phyloP scores from a whole-genome alignment of 2,113 vertebrate species.

The Rafetus swinhoei region DNA sequence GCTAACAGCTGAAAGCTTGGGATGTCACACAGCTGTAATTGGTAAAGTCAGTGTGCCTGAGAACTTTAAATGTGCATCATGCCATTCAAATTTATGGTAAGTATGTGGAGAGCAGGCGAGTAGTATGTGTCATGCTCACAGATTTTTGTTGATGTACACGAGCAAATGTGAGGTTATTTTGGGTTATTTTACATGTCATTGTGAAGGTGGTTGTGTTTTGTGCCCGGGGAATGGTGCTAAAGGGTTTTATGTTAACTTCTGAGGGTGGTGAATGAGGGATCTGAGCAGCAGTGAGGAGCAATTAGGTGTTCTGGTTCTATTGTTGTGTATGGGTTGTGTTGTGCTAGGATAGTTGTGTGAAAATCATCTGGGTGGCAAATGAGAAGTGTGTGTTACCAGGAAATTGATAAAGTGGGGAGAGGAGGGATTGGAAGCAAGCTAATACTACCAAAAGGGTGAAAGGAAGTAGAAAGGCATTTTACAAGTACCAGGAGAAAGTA shows the following conservation, averaged over 20 bases:
- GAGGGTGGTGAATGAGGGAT: too few relatives aligned
- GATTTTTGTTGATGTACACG: background rate
- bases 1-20: background rate
- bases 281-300: too few relatives aligned
- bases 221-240: background rate
- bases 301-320: too few relatives aligned
- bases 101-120: background rate
- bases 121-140: background rate
- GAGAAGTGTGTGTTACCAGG: too few relatives aligned
- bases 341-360: too few relatives aligned
- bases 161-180: background rate
- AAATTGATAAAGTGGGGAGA: too few relatives aligned
- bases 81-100: background rate
- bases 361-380: too few relatives aligned
- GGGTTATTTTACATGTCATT: background rate
- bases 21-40: background rate
- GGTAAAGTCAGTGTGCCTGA: background rate
- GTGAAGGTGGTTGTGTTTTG: background rate
- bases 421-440: background rate
- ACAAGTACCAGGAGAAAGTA: background rate
- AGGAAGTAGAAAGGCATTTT: conserved; percentile 9
- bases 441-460: background rate
- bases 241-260: too few relatives aligned
- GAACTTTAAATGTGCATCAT: background rate
- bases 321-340: too few relatives aligned